Percentiles rank a stretch among this genome's conserved stretches.
Conservation (phyloP, 2,113 vertebrate genomes). For the Sorex fumeus region DNA sequence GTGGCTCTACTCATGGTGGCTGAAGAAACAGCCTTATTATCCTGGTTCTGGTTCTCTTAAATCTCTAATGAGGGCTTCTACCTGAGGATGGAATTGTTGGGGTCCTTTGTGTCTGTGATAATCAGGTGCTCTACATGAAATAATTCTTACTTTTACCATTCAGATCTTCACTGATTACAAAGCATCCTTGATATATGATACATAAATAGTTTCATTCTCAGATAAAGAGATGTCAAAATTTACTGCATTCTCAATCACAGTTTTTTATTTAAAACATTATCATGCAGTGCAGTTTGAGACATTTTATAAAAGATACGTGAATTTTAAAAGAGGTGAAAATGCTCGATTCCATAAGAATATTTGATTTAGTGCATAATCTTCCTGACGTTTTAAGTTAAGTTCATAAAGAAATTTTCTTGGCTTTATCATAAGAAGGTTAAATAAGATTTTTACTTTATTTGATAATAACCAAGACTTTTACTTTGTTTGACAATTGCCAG, state of each 20-base stretch:
- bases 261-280: slow-evolving; percentile 1
- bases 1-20: too few species aligned
- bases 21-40: not conserved
- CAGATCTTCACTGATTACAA: not conserved
- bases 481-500: too few species aligned
- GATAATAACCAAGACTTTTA: too few species aligned
- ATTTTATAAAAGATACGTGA: not conserved
- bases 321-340: not conserved
- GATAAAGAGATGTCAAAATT: not conserved
- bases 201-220: not conserved
- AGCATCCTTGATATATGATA: not conserved
- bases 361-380: slow-evolving; percentile 16
- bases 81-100: not conserved
- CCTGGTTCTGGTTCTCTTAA: not conserved
- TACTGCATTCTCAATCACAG: not conserved
- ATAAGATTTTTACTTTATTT: too few species aligned
- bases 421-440: too few species aligned
- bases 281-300: not conserved
- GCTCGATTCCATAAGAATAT: not conserved
- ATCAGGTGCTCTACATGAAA: not conserved
- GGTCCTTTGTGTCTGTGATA: rapidly evolving
- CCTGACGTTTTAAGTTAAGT: slow-evolving; percentile 25
- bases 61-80: not conserved
- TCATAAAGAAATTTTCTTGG: too few species aligned
- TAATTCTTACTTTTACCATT: not conserved